Evolutionary conservation across 2,113 vertebrate species (phyloP), one percentile per base, ranked within the genome.

Genomic region (Siniperca chuatsi): DNA sequence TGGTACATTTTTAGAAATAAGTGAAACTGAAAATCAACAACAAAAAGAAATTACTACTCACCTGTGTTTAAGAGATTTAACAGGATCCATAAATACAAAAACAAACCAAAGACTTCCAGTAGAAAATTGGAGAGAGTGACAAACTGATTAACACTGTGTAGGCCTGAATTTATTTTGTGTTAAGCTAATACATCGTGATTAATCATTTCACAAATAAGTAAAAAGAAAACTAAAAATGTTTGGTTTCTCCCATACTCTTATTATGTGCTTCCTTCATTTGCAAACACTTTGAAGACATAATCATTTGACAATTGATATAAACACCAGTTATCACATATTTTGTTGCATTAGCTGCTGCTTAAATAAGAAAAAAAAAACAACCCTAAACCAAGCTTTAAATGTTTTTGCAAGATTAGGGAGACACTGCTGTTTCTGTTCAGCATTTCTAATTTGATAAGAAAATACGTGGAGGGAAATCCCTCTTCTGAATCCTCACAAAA

Each of bases 401-500:
- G 21, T 29, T 68, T 73, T 50, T 35, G 21, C 23, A 65, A 58
- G 62, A 71, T 66, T 35, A 75, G 35, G 9, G 18, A 62, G n/a
- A 70, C 1, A 50, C 40, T 35, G 35, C 16, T 75, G 64, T 58
- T 54, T 65, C 16, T 78, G 25, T 62, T 82, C 16, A 71, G 52
- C 46, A 46, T 83, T 75, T 58, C 20, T 75, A 42, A 77, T 75
- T 75, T 54, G 66, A 67, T 54, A 74, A 75, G 25, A 83, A 44
- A 70, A 79, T 29, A 62, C 9, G 29, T 25, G 13, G 75, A 70
- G 23, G 48, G 54, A 78, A 79, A 82, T 66, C 60, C 69, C 40
- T 77, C 46, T 8, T 25, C 58, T 65, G 58, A 81, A 82, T 61
- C 42, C 25, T 54, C 23, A 37, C 18, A 37, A 62, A 64, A 78